These are phyloP conservation scores for Parnassius apollo DNA, from an alignment of 2,888 invertebrate genomes.

Conservation along the genomic window DNA sequence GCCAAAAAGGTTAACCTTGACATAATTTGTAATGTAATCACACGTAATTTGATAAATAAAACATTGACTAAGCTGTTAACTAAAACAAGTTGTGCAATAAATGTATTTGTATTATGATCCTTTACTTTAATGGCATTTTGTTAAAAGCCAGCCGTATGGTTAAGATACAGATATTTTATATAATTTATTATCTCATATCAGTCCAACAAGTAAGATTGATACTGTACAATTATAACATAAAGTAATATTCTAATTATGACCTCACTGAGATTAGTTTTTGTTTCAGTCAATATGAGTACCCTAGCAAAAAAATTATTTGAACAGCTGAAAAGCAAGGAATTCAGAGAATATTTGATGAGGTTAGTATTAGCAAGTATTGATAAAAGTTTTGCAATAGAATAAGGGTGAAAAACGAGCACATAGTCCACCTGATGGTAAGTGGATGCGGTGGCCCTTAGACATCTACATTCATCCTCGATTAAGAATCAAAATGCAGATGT, in stretches of 20 bases:
- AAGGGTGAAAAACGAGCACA: too few relatives aligned
- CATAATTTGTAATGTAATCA: conserved; percentile 35
- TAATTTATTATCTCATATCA: too few relatives aligned
- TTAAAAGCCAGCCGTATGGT: too few relatives aligned
- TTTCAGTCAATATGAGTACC: conserved; percentile 61
- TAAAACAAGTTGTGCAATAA: background rate
- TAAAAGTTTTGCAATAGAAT: too few relatives aligned
- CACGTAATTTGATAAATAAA: conserved; percentile 25
- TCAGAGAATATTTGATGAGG: conserved; percentile 93
- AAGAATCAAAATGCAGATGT: too few relatives aligned
- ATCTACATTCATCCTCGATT: too few relatives aligned
- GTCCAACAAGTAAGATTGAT: too few relatives aligned
- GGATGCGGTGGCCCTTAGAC: too few relatives aligned
- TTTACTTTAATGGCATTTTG: too few relatives aligned
- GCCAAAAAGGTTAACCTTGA: conserved; percentile 51
- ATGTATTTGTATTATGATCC: background rate
- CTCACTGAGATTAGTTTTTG: conserved; percentile 21
- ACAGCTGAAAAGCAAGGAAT: conserved; percentile 89
- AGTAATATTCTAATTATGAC: background rate
- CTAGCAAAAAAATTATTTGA: conserved; percentile 70
- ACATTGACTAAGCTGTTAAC: conserved; percentile 16
- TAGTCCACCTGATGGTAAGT: too few relatives aligned
- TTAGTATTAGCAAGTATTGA: conserved; percentile 46
- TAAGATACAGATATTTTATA: too few relatives aligned
- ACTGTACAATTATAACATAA: too few relatives aligned